Evolutionary conservation across 2,113 vertebrate species (phyloP).

Genomic region (Nestor notabilis): DNA sequence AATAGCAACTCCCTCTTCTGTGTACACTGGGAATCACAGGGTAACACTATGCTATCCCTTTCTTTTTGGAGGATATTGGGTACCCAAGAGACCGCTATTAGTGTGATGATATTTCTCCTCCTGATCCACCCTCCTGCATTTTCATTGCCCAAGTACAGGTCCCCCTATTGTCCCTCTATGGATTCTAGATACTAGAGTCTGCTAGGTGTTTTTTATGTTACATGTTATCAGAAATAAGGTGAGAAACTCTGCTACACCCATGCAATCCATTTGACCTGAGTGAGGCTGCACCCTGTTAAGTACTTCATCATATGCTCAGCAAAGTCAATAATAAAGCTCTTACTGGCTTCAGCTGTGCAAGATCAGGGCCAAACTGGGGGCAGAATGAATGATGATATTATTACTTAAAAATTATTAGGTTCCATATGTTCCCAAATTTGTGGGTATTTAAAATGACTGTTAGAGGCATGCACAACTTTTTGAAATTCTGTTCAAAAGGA

Average conservation of each 20-base stretch:
- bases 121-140: not conserved
- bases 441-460: not conserved
- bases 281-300: not conserved
- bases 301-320: not conserved
- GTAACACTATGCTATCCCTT: too few species aligned
- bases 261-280: not conserved
- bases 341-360: not conserved
- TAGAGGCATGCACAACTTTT: not conserved
- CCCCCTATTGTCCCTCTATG: fast-evolving
- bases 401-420: not conserved
- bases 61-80: not conserved
- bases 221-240: not conserved
- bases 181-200: not conserved
- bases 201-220: not conserved
- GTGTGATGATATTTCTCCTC: not conserved
- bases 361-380: not conserved
- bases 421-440: not conserved
- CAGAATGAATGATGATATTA: not conserved
- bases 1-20: conserved; percentile 68
- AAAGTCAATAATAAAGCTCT: not conserved
- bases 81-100: not conserved
- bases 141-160: not conserved
- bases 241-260: not conserved
- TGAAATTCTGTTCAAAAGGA: not conserved
- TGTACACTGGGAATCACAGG: conserved; percentile 34